Base-by-base conservation (phyloP, 2,113 vertebrate genomes). In the Notothenia rossii region DNA sequence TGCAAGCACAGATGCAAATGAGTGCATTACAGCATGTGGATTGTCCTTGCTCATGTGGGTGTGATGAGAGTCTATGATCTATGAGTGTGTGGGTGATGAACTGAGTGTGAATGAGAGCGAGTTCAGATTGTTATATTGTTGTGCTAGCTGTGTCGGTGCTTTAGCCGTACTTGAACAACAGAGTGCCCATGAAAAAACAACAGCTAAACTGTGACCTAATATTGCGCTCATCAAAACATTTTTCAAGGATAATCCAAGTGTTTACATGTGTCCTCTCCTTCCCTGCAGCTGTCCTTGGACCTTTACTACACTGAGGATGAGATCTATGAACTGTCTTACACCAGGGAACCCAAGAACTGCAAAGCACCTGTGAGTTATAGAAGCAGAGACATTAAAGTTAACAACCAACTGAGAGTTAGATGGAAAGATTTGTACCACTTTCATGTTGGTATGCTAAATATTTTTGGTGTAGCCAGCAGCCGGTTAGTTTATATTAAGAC, bases 241-340 rank as follows among this genome's bases (percentile, higher is more conserved):
- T 84, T 83, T 81, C 75, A 73, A 89, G 66, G 78, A 72, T 20
- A 86, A 79, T 85, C 13, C 66, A 53, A 79, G 75, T 53, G 55
- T 18, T 74, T 22, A 79, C 61, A 53, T 53, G 49, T 78, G 53
- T 15, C 80, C 8, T 54, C 36, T 72, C 51, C 40, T 5, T 61
- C 54, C 65, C 67, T 86, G 45, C 94, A 99, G 97, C 87, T 99
- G 77, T 99, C 98, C 36, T 93, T 99, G 88, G 98, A 99, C 85
- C 96, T 99, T 58, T 99, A 97, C 93, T 98, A 99, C 92, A 97
- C 96, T 0, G 98, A 99, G 90, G 98, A 99, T 82, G 98, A 99
- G 92, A 98, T 99, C 89, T 99, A 99, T 48, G 97, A 99, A 82
- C 96, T 99, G 76, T 99, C 98, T 0, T 98, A 98, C 20, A 95